Evolutionary conservation across 2,888 invertebrate genomes (phyloP).

Genomic region (Lepidonotus clava): DNA sequence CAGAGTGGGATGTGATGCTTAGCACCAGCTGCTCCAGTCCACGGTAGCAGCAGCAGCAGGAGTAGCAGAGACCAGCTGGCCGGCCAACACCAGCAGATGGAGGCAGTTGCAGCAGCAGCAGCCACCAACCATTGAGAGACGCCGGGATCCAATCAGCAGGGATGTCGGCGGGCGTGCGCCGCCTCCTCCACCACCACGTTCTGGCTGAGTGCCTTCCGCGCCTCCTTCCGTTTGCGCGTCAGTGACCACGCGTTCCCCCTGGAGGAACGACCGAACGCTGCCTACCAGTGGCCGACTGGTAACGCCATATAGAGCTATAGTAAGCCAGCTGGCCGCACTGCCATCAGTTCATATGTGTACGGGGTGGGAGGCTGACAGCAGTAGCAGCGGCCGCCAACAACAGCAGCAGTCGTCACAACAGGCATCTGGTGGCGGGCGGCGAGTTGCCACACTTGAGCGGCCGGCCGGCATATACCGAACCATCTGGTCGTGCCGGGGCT

Average conservation of each 20-base stretch:
- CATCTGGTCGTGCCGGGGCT: not conserved
- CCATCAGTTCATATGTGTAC: no score
- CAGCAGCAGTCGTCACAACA: not conserved
- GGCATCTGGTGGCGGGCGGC: no score
- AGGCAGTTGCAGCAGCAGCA: not conserved
- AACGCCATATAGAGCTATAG: no score
- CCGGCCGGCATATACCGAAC: not conserved
- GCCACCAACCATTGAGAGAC: not conserved
- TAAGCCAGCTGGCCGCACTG: no score
- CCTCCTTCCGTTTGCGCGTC: not conserved
- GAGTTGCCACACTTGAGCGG: not conserved
- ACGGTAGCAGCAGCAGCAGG: not conserved
- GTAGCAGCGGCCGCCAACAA: not conserved
- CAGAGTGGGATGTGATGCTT: not conserved
- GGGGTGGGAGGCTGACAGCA: not conserved
- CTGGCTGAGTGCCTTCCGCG: not conserved
- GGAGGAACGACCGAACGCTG: no score
- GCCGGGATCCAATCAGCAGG: slow-evolving; percentile 6
- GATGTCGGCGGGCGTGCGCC: no score
- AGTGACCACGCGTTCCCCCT: not conserved
- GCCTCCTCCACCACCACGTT: not conserved
- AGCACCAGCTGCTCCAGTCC: not conserved
- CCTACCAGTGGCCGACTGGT: no score
- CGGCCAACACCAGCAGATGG: no score
- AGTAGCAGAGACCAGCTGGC: not conserved